A percentile compares a stretch with the other conserved stretches of the same genome.
Conservation (phyloP, 30 jellyfish, hydroid and myxozoan species). For the Pelagia noctiluca region DNA sequence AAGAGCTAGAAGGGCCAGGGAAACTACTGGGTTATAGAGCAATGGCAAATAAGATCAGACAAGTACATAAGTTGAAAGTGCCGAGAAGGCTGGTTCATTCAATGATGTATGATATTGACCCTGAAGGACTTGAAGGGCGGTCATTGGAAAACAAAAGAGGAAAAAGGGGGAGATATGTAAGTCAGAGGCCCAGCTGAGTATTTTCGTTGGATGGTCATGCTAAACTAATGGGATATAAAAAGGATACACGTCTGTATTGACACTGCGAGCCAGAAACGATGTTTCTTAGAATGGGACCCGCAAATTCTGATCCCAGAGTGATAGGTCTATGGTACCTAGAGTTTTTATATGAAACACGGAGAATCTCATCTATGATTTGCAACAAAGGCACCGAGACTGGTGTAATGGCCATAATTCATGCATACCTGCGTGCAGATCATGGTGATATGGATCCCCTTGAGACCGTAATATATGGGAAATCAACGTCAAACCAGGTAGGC, state of each 20-base stretch:
- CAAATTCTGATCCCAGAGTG: conserved; percentile 34
- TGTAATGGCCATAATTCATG: conserved; percentile 44
- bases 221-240: conserved; percentile 46
- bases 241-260: conserved; percentile 56
- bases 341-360: conserved; percentile 12
- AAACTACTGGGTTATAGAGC: too few relatives aligned
- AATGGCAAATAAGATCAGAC: too few relatives aligned
- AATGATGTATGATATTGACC: too few relatives aligned
- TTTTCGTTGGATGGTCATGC: conserved; percentile 58
- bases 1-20: too few relatives aligned
- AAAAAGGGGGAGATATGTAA: too few relatives aligned
- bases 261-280: conserved; percentile 28
- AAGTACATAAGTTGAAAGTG: too few relatives aligned
- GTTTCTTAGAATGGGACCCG: conserved; percentile 16
- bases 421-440: conserved; percentile 16
- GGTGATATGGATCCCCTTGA: conserved; percentile 63
- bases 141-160: too few relatives aligned
- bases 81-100: too few relatives aligned
- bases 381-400: conserved; percentile 67
- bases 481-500: conserved; percentile 45
- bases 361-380: conserved; percentile 23
- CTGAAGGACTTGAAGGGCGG: too few relatives aligned
- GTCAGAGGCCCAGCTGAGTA: conserved; percentile 26
- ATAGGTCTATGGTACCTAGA: conserved; percentile 25
- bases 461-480: conserved; percentile 57